Conservation (phyloP, 1,140 invertebrate genomes). For the Vanessa atalanta region DNA sequence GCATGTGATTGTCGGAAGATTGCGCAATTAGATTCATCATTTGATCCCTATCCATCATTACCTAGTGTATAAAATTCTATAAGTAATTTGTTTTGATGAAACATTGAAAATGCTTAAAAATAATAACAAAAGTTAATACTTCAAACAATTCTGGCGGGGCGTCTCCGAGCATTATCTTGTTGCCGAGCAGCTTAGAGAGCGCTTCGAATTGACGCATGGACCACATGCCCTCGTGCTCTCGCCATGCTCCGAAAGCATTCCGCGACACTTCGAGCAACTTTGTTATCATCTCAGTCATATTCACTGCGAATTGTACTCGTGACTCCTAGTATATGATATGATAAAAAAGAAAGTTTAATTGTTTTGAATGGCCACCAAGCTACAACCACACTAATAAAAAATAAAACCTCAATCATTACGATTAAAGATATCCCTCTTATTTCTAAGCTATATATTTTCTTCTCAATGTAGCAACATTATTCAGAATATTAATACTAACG, state of each 20-base stretch:
- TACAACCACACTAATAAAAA: no score
- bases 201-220: constrained; percentile 66
- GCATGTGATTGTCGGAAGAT: constrained; percentile 88
- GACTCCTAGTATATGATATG: constrained; percentile 80
- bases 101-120: not conserved
- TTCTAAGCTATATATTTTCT: no score
- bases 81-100: not conserved
- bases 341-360: not conserved
- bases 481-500: no score
- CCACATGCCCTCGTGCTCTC: constrained; percentile 78
- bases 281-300: constrained; percentile 87
- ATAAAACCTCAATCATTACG: no score
- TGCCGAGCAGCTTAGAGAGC: constrained; percentile 64
- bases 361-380: not conserved
- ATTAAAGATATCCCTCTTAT: no score
- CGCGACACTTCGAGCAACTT: constrained; percentile 87
- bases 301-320: constrained; percentile 86
- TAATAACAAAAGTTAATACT: constrained; percentile 37
- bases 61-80: constrained; percentile 54
- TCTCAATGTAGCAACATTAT: no score
- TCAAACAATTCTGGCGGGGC: constrained; percentile 63
- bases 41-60: constrained; percentile 88
- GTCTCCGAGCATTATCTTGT: constrained; percentile 66
- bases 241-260: constrained; percentile 85
- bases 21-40: constrained; percentile 85